These are phyloP conservation scores for Megalops atlanticus DNA, from an alignment of 2,113 vertebrate species.

Conservation along the genomic window DNA sequence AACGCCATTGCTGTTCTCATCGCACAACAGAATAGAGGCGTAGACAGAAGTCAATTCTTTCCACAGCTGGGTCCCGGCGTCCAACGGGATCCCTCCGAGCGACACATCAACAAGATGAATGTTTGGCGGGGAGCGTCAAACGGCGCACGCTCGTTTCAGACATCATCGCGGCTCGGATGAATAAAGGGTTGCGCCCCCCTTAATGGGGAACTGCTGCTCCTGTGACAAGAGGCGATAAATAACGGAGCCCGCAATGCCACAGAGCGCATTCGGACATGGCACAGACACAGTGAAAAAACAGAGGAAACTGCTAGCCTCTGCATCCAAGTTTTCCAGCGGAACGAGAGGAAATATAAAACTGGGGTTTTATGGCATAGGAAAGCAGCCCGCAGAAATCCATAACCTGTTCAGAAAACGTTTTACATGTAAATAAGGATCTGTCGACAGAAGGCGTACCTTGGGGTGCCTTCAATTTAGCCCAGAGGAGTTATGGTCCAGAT, in stretches of 20 bases:
- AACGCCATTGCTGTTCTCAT: conserved; percentile 16
- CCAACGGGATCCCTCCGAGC: conserved; percentile 51
- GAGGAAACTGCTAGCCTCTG: conserved; percentile 23
- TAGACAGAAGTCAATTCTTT: conserved; percentile 41
- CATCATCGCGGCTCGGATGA: conserved; percentile 64
- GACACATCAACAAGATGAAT: conserved; percentile 70
- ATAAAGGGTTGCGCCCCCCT: conserved; percentile 69
- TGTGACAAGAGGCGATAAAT: conserved; percentile 75
- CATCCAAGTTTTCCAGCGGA: conserved; percentile 19
- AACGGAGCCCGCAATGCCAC: conserved; percentile 54
- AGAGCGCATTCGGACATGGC: conserved; percentile 49
- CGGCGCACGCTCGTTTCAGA: conserved; percentile 68
- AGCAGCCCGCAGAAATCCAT: neutral
- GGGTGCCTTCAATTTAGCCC: neutral
- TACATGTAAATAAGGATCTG: neutral
- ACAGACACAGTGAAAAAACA: conserved; percentile 48
- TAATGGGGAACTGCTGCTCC: conserved; percentile 62
- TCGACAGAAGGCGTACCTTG: neutral
- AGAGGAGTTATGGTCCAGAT: neutral
- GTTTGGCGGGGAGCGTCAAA: conserved; percentile 54
- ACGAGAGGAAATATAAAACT: conserved; percentile 13
- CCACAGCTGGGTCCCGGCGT: conserved; percentile 57
- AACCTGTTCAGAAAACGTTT: neutral
- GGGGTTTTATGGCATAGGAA: conserved; percentile 6
- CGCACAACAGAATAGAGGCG: conserved; percentile 38